Evolutionary conservation across 1,140 invertebrate species (phyloP), one percentile per base, ranked within the genome.

Genomic region (Drosophila santomea): DNA sequence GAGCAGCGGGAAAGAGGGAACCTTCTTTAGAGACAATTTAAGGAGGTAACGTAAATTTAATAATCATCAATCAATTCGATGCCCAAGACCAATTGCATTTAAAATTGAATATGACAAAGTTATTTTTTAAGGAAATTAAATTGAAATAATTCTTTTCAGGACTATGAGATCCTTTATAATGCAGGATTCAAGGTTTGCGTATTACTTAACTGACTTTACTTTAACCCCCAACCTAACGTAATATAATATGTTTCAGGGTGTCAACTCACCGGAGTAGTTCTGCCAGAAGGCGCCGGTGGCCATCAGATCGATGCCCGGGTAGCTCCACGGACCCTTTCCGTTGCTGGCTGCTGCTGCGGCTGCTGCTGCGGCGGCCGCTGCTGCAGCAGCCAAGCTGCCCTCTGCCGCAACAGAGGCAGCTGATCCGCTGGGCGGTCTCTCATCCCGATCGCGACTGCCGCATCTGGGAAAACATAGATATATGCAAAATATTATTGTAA

Each of bases 241-340:
- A 5, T 0, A 5, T 39, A 4, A 0, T 39, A 14, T 39, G 11
- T 14, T 14, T 39, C 32, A 1, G 6, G 7, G 2, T 25, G 11
- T 1, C 4, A 59, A 93, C 94, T 94, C 88, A 97, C 96, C 96
- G 91, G 96, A 97, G 93, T 97, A 97, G 92, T 97, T 97, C 92
- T 97, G 96, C 96, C 96, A 97, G 92, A 97, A 97, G 20, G 96
- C 96, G 2, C 96, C 95, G 59, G 95, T 95, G 78, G 94, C 95
- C 93, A 96, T 96, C 80, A 96, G 94, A 73, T 95, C 95, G 39
- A 96, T 94, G 55, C 95, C 95, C n/a, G 95, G 94, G 93, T 96
- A 96, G 78, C 94, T 95, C 96, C 96, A 96, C 32, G 94, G 94
- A 73, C 69, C 77, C 25, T 92, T 92, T 1, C 91, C 91, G 50